Evolutionary conservation across 2,888 invertebrate species (phyloP).

Genomic region (Suillia variegata): DNA sequence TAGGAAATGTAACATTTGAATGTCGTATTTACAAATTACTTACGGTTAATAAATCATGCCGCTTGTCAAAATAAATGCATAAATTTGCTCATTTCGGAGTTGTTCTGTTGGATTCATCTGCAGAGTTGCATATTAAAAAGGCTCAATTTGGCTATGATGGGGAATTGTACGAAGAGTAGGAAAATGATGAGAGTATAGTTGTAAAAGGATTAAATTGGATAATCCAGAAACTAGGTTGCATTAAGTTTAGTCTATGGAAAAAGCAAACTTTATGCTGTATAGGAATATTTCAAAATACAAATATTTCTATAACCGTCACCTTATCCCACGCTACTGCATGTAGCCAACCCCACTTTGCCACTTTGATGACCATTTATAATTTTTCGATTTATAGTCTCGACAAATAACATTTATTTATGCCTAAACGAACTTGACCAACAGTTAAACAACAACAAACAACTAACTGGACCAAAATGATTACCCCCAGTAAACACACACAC

Average conservation of each 20-base stretch:
- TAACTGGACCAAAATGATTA: slow-evolving; percentile 30
- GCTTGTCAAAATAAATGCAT: slow-evolving; percentile 55
- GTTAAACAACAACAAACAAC: slow-evolving; percentile 18
- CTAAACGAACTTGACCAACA: slow-evolving; percentile 28
- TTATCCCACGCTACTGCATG: too few relatives aligned
- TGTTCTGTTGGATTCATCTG: slow-evolving; percentile 8
- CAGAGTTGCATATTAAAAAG: slow-evolving; percentile 30
- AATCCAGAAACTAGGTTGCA: too few relatives aligned
- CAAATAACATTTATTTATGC: slow-evolving; percentile 43
- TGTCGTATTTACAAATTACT: slow-evolving; percentile 57
- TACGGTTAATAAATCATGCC: slow-evolving; percentile 61
- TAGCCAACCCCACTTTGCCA: too few relatives aligned
- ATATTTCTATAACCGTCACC: too few relatives aligned
- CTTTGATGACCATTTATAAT: slow-evolving; percentile 57
- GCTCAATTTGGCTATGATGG: not conserved
- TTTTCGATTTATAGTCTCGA: slow-evolving; percentile 58
- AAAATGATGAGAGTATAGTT: not conserved
- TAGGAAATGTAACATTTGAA: too few relatives aligned
- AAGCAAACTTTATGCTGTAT: too few relatives aligned
- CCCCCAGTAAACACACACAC: too few relatives aligned
- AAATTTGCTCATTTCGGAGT: slow-evolving; percentile 32
- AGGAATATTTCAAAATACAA: too few relatives aligned
- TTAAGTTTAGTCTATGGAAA: too few relatives aligned
- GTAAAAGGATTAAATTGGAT: not conserved
- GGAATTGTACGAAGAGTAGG: not conserved